Base-by-base conservation (phyloP, 1,140 invertebrate genomes). In the Brachionus plicatilis region DNA sequence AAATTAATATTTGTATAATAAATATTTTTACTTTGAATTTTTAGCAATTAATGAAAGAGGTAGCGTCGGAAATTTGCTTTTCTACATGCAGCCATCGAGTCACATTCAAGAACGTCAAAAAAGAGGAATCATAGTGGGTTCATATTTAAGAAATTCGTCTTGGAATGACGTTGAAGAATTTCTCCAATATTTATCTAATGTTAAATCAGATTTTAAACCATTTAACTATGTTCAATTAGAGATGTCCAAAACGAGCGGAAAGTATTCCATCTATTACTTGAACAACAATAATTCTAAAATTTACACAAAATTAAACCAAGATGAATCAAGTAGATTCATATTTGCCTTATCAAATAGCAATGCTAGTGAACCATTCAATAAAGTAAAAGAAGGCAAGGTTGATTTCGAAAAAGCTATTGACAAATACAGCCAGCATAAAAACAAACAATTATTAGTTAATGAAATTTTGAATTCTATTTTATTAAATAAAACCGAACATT, bases 11-110 rank as follows among this genome's bases (percentile, higher is more conserved):
- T 29, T 29, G 0, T 24, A 29, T 3, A 29, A 29, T 29, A 29
- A 37, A 37, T 37, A 0, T 37, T 7, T 37, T 37, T 0, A 56
- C 11, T 65, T 17, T 7, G 17, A 12, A 9, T 2, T 82, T 68
- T 41, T 41, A 82, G 79, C 37, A 14, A 82, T 82, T 33, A 82
- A 82, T 68, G 79, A 82, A n/a, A 60, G 53, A 60, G 79, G 79
- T 7, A 82, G 65, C 53, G 27, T 82, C 9, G 79, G 79, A 9
- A 82, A 82, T 65, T 45, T 82, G 9, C 33, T 82, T 27, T 82
- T 82, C 45, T 82, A 43, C n/a, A 82, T 82, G 79, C 79, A 82
- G 45, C 79, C 50, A 7, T 43, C 79, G 3, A 33, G 20, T 33
- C 50, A 68, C 24, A 66, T 60, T 3, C 27, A 65, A 33, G 53